A percentile compares a stretch with the other conserved stretches of the same genome.
Conservation (phyloP, 1,140 invertebrate species). For the Saccostrea glomerata region DNA sequence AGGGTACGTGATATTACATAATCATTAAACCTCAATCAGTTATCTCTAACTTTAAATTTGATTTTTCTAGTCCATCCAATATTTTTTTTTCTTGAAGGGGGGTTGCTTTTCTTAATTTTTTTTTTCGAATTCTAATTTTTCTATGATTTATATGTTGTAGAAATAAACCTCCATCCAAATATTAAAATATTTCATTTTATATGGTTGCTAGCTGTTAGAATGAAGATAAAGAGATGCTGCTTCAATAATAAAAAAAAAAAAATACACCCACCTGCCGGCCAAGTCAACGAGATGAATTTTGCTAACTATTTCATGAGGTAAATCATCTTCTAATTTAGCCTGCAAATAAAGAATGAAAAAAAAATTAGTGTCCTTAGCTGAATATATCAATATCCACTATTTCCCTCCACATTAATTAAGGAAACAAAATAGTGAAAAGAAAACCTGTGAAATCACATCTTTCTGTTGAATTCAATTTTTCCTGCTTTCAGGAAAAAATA, state of each 20-base stretch:
- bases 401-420: too few relatives aligned
- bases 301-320: constrained; percentile 82
- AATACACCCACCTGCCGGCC: constrained; percentile 82
- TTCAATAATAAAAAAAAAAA: too few relatives aligned
- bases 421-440: too few relatives aligned
- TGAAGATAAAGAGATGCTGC: not conserved
- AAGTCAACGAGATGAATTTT: constrained; percentile 86
- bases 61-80: too few relatives aligned
- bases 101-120: too few relatives aligned
- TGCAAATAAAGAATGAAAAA: constrained; percentile 58
- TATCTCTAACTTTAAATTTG: not conserved
- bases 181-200: not conserved
- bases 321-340: constrained; percentile 80
- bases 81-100: too few relatives aligned
- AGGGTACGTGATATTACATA: not conserved
- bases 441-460: too few relatives aligned
- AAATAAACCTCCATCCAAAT: too few relatives aligned
- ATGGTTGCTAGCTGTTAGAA: not conserved
- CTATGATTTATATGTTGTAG: too few relatives aligned
- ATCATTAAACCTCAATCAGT: not conserved
- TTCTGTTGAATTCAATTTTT: too few relatives aligned
- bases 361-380: not conserved
- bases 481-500: too few relatives aligned
- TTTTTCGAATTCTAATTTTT: too few relatives aligned
- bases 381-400: not conserved